A percentile compares a stretch with the other conserved stretches of the same genome.
Evolutionary conservation across 2,888 invertebrate genomes (phyloP).

Genomic region (Dascillus cervinus): DNA sequence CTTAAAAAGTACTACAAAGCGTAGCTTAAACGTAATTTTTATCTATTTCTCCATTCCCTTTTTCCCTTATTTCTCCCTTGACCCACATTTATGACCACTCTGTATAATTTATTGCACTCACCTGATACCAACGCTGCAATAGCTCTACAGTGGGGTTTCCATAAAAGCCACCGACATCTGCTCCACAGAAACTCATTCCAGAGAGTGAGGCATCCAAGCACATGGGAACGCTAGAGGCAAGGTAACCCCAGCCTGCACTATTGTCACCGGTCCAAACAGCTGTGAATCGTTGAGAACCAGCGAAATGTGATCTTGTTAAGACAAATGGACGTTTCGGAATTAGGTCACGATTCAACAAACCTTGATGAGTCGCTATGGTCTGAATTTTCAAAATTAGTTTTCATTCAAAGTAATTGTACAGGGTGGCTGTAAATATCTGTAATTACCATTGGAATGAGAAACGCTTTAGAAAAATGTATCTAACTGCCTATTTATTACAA

Average conservation of each 20-base stretch:
- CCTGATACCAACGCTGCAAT: constrained; percentile 63
- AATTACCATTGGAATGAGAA: too few relatives aligned
- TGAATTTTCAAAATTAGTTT: too few relatives aligned
- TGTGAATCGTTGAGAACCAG: constrained; percentile 82
- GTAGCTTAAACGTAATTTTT: too few relatives aligned
- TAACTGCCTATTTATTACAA: too few relatives aligned
- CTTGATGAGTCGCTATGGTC: constrained; percentile 54
- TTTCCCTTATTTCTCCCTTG: too few relatives aligned
- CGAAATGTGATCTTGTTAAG: constrained; percentile 79
- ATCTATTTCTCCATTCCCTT: too few relatives aligned
- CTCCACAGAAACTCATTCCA: constrained; percentile 79
- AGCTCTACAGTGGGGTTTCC: constrained; percentile 84
- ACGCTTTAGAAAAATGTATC: too few relatives aligned
- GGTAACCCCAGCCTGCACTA: constrained; percentile 82
- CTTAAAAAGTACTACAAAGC: too few relatives aligned
- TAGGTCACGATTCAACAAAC: constrained; percentile 50
- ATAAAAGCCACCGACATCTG: constrained; percentile 96
- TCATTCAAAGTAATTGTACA: too few relatives aligned
- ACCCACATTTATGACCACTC: too few relatives aligned
- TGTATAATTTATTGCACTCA: too few relatives aligned
- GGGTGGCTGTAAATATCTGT: too few relatives aligned
- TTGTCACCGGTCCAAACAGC: constrained; percentile 99
- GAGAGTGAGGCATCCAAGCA: constrained; percentile 73
- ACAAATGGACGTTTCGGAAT: constrained; percentile 79
- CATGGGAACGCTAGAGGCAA: constrained; percentile 81